A percentile compares a stretch with the other conserved stretches of the same genome.
These are phyloP conservation scores for Lamellibrachia satsuma DNA, from an alignment of 2,888 invertebrate genomes.

Conservation along the genomic window DNA sequence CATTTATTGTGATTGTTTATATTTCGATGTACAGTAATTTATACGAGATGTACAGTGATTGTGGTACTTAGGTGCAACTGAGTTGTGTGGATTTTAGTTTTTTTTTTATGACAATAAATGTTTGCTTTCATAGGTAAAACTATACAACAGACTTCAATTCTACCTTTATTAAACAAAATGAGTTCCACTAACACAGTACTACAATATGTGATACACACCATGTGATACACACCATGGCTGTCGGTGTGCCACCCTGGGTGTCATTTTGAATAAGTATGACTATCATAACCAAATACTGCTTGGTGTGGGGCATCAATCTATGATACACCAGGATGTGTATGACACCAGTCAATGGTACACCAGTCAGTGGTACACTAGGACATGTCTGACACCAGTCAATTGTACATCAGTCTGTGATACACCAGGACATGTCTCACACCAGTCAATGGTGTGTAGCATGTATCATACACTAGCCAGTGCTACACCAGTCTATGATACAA, in stretches of 20 bases:
- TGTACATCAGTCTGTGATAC: not conserved
- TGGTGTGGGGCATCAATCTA: not conserved
- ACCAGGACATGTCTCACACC: not conserved
- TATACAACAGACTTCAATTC: not conserved
- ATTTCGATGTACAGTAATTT: constrained; percentile 13
- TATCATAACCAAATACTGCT: not conserved
- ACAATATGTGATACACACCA: not conserved
- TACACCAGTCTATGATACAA: not conserved
- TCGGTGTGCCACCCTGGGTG: not conserved
- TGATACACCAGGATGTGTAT: not conserved
- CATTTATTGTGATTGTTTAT: not conserved
- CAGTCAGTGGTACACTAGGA: not conserved
- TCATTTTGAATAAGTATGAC: not conserved
- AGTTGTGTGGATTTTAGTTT: not conserved
- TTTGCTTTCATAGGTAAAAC: not conserved
- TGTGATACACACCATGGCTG: not conserved
- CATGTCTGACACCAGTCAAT: not conserved
- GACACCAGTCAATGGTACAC: not conserved
- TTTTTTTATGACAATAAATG: not conserved
- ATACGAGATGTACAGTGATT: not conserved
- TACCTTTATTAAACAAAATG: not conserved
- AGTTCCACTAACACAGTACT: not conserved
- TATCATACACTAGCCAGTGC: not conserved
- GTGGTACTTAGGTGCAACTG: not conserved
- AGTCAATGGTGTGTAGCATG: not conserved